Percentiles rank a stretch among this genome's conserved stretches.
Evolutionary conservation across 1,140 invertebrate species (phyloP).

Genomic region (Tenebrio molitor): DNA sequence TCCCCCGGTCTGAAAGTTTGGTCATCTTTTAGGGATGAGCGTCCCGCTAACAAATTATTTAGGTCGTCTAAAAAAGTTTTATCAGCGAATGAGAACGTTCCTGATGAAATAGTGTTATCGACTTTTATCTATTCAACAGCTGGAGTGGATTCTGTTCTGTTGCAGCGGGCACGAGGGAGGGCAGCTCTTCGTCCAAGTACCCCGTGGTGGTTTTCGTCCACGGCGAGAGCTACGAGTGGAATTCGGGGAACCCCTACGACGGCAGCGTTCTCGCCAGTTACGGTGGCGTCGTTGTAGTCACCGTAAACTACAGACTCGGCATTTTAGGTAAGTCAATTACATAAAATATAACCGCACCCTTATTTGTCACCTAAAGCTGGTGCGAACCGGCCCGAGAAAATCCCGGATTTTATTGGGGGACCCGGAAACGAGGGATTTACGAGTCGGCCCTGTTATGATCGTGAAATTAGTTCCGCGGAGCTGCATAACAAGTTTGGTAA

Average conservation of each 20-base stretch:
- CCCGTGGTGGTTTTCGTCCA: slow-evolving; percentile 96
- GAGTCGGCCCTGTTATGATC: slow-evolving; percentile 1
- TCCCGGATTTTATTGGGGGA: slow-evolving; percentile 22
- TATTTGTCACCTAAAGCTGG: slow-evolving; percentile 26
- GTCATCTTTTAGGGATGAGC: neutral
- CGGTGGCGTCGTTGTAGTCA: slow-evolving; percentile 94
- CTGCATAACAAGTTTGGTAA: slow-evolving; percentile 23
- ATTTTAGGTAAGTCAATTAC: slow-evolving; percentile 85
- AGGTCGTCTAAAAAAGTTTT: slow-evolving; percentile 24
- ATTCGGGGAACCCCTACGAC: slow-evolving; percentile 96
- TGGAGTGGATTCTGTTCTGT: slow-evolving; percentile 50
- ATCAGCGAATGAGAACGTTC: neutral
- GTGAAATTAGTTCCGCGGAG: neutral
- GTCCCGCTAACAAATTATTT: neutral
- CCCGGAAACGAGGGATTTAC: slow-evolving; percentile 27
- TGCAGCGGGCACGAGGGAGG: slow-evolving; percentile 79
- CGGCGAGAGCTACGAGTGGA: slow-evolving; percentile 97
- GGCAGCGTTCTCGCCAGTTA: slow-evolving; percentile 93
- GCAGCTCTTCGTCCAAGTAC: slow-evolving; percentile 72
- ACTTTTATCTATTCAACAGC: neutral
- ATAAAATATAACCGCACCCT: slow-evolving; percentile 32
- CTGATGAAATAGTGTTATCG: slow-evolving; percentile 18
- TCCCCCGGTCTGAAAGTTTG: neutral
- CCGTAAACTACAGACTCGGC: slow-evolving; percentile 97
- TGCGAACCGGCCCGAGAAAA: slow-evolving; percentile 14